Evolutionary conservation across 2,797 vertebrate genomes (phyloP).

Genomic region (Cossypha polioptera): DNA sequence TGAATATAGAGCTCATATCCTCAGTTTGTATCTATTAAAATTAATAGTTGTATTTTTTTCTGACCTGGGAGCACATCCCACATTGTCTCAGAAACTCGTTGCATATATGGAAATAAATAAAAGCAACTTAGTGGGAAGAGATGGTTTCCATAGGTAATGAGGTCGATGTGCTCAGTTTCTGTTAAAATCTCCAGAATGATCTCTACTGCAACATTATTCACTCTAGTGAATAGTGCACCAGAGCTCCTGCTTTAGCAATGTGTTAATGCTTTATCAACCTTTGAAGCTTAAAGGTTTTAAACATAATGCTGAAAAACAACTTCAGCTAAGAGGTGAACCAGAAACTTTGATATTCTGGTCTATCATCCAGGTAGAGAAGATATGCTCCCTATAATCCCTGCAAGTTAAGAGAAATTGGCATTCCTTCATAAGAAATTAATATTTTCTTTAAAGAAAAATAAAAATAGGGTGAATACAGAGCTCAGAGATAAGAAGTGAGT

Average conservation of each 20-base stretch:
- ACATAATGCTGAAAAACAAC: background rate
- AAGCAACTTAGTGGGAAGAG: background rate
- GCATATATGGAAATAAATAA: background rate
- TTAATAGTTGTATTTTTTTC: background rate
- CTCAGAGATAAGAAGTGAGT: background rate
- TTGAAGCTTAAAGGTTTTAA: slow-evolving; percentile 26
- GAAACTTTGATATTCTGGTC: background rate
- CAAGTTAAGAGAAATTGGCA: background rate
- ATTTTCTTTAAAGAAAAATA: background rate
- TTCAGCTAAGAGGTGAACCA: slow-evolving; percentile 1
- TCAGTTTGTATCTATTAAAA: background rate
- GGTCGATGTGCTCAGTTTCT: background rate
- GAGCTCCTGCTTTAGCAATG: background rate
- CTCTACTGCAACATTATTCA: background rate
- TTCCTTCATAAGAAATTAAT: background rate
- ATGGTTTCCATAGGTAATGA: background rate
- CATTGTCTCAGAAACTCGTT: background rate
- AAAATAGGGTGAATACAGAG: background rate
- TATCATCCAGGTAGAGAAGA: background rate
- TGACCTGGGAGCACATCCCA: background rate
- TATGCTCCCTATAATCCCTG: background rate
- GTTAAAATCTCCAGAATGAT: background rate
- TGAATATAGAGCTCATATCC: background rate
- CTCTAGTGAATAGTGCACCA: background rate
- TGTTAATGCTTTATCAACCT: slow-evolving; percentile 29